phyloP scores from a whole-genome alignment of 2,113 vertebrate genomes.

The Struthio camelus region DNA sequence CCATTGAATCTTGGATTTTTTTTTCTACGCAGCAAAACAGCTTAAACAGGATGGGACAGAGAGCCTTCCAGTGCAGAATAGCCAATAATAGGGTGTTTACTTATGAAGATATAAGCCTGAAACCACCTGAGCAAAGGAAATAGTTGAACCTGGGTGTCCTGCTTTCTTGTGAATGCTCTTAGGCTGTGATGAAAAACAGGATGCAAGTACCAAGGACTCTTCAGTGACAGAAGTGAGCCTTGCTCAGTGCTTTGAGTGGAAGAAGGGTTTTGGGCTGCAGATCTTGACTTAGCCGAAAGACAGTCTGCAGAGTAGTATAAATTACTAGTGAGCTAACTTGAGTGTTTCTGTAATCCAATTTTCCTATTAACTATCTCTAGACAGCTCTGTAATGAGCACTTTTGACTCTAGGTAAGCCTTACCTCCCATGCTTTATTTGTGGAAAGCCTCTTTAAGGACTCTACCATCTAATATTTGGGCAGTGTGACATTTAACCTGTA shows the following conservation, averaged over 20 bases:
- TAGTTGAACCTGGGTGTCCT: not conserved
- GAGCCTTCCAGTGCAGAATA: not conserved
- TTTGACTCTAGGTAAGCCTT: not conserved
- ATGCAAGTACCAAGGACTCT: not conserved
- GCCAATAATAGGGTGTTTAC: not conserved
- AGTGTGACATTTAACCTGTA: not conserved
- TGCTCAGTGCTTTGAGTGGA: fast-evolving
- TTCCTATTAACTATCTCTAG: not conserved
- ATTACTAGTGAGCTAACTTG: not conserved
- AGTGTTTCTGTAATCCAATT: not conserved
- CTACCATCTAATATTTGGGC: not conserved
- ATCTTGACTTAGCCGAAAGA: too few relatives aligned
- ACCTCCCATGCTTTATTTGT: not conserved
- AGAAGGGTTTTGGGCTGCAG: not conserved
- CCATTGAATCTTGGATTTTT: not conserved
- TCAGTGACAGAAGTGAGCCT: not conserved
- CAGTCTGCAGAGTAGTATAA: too few relatives aligned
- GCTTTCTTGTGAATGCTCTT: not conserved
- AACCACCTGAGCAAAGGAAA: not conserved
- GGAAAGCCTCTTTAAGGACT: not conserved
- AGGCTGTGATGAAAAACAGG: not conserved
- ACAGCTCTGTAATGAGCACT: not conserved
- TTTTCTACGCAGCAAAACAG: not conserved
- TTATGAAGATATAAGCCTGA: not conserved
- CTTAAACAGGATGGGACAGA: not conserved